A percentile compares a stretch with the other conserved stretches of the same genome.
These are phyloP conservation scores for Alloplasta piceator DNA, from an alignment of 2,888 invertebrate species.

Conservation along the genomic window DNA sequence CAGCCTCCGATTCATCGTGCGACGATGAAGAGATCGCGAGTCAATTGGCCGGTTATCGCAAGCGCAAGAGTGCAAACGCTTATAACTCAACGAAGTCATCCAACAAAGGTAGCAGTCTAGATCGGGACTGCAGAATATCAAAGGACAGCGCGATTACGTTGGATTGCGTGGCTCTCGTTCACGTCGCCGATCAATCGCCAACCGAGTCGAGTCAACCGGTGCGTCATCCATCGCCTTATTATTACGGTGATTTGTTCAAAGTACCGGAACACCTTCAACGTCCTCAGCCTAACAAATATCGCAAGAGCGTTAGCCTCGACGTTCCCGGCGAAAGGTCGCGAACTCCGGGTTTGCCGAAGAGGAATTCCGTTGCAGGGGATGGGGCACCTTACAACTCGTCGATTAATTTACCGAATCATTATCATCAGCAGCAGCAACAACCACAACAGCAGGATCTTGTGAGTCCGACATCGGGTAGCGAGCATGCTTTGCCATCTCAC, in stretches of 20 bases:
- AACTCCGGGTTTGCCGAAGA: constrained; percentile 86
- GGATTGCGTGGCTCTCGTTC: constrained; percentile 78
- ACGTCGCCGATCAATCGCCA: constrained; percentile 83
- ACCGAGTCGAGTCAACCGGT: constrained; percentile 85
- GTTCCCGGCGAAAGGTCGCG: constrained; percentile 88
- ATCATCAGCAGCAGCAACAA: constrained; percentile 69
- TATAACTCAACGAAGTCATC: constrained; percentile 66
- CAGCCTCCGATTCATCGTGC: constrained; percentile 79
- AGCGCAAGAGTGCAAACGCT: constrained; percentile 71
- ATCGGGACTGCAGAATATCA: constrained; percentile 44
- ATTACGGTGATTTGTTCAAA: constrained; percentile 91
- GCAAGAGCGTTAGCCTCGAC: constrained; percentile 90
- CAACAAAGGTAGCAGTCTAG: constrained; percentile 63
- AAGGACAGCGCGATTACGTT: constrained; percentile 69
- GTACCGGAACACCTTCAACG: constrained; percentile 82
- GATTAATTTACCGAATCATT: constrained; percentile 67
- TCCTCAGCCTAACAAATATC: constrained; percentile 84
- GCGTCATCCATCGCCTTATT: constrained; percentile 92
- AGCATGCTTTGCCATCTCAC: constrained; percentile 75
- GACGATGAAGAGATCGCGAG: constrained; percentile 76
- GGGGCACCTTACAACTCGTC: constrained; percentile 83
- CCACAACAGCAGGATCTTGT: constrained; percentile 73
- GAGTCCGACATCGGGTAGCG: constrained; percentile 77
- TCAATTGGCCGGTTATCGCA: constrained; percentile 69
- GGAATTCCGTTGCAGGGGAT: constrained; percentile 89